phyloP scores from a whole-genome alignment of 2,888 invertebrate species.

The Dicyrtomina minuta region DNA sequence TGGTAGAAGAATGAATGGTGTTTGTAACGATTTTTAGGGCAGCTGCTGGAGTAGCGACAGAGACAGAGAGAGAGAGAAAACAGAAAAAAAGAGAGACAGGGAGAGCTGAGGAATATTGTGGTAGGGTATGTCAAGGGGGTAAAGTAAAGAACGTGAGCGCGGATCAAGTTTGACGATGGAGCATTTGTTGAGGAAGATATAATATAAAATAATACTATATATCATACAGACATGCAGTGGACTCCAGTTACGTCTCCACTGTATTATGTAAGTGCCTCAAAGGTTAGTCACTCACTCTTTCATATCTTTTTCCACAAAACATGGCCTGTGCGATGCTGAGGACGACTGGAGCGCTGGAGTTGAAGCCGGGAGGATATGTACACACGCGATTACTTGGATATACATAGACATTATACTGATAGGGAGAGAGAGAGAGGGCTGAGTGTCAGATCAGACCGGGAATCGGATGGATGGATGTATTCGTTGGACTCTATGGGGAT shows the following conservation, averaged over 20 bases:
- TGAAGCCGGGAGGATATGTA: neutral
- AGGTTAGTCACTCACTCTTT: too few species aligned
- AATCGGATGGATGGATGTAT: constrained; percentile 29
- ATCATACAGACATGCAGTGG: neutral
- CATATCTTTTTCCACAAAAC: too few species aligned
- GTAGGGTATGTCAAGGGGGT: constrained; percentile 43
- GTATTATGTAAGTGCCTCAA: too few species aligned
- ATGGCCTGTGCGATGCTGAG: too few species aligned
- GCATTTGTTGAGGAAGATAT: constrained; percentile 5
- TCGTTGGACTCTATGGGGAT: constrained; percentile 15
- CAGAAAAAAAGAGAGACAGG: too few species aligned
- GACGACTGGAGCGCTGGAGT: too few species aligned
- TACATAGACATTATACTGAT: neutral
- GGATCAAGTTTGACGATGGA: constrained; percentile 18
- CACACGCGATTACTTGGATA: too few species aligned
- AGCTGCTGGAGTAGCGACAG: neutral
- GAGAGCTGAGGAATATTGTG: constrained; percentile 33
- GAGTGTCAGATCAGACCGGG: constrained; percentile 32
- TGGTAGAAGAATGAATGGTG: constrained; percentile 19
- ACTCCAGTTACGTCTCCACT: neutral
- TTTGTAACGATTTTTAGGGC: constrained; percentile 31
- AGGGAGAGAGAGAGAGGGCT: constrained; percentile 15
- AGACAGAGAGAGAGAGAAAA: constrained; percentile 22
- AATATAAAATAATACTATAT: too few species aligned
- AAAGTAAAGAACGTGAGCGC: constrained; percentile 22